Base-by-base conservation (phyloP, 1,140 invertebrate species). In the Hylyphantes graminicola region DNA sequence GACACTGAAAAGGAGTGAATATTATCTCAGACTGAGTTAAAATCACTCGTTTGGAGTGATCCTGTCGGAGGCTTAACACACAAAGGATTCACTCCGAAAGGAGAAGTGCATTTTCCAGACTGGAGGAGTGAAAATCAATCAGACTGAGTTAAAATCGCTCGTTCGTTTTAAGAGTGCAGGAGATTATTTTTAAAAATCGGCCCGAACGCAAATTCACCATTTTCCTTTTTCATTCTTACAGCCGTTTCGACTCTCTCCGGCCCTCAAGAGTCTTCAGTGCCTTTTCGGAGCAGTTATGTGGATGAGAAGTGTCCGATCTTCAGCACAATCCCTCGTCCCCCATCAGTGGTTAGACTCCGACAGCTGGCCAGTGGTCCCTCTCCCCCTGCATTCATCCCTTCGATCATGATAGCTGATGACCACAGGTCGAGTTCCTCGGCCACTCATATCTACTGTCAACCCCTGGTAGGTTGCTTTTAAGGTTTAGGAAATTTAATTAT, bases 401-500 rank as follows among this genome's bases (percentile, higher is more conserved):
- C 48, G 2, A n/a, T 13, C 65, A 67, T 67, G 10, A 13, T 78
- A 78, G 63, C 64, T 3, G 15, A 54, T 57, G 77, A 80, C 57
- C 6, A 17, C 11, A 19, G n/a, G 9, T 51, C 67, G 9, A 53
- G 48, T 70, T 68, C 77, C 21, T 48, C 64, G 21, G 11, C 59
- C 3, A 70, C 65, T 15, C 77, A 80, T 35, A 80, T 80, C 64
- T 80, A 80, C 19, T 80, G 65, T 48, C 53, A 80, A 35, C 77
- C 77, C 19, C 61, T 55, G 54, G 77, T 80, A 80, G 57, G 7
- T 70, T 19, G 67, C 48, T 65, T 12, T 70, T 67, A 35, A 35
- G n/a, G n/a, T n/a, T n/a, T n/a, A n/a, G n/a, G n/a, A n/a, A n/a
- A n/a, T n/a, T n/a, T n/a, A n/a, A n/a, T n/a, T n/a, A n/a, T n/a